Evolutionary conservation across 2,113 vertebrate genomes (phyloP), one percentile per base, ranked within the genome.

Genomic region (Fulica atra): DNA sequence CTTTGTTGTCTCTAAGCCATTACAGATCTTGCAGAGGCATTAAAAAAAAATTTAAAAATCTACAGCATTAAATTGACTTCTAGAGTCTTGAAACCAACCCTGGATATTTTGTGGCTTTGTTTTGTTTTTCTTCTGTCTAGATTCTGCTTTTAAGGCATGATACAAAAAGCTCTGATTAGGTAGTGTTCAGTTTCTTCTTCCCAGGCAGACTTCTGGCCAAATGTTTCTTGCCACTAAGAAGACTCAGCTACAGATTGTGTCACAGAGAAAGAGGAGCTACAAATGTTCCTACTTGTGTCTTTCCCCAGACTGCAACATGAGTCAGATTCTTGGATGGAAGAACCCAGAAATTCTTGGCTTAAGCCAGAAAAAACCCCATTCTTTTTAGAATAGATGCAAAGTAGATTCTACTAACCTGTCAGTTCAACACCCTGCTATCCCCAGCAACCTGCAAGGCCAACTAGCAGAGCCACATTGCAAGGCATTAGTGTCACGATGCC

Each of bases 251-350:
- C 61, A 91, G 64, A 84, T 74, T 6, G 2, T 91, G 44, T 56
- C 48, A 66, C 46, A 91, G 61, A 81, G 77, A 81, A 86, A 76
- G 56, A 81, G 56, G 42, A 74, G 12, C n/a, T 78, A 53, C 77
- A 72, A 92, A 64, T 89, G 48, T 79, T 95, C 53, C 65, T 89
- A 16, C 57, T 84, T 53, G 51, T 61, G 46, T 61, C 78, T 81
- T 89, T 96, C 69, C 46, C 44, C 57, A 79, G 65, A 76, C 29
- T 57, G 26, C 44, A 81, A 83, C 84, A 65, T 76, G 48, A 92
- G 66, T 89, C 93, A 91, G 61, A 89, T 91, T 85, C 57, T 74
- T 92, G 56, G 56, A n/a, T 77, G 82, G 64, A 88, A 71, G 74
- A 94, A 29, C 13, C 15, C 73, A 87, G 53, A 91, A 87, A 73